Conservation (phyloP, 2,113 vertebrate species). For the Ammospiza caudacuta region DNA sequence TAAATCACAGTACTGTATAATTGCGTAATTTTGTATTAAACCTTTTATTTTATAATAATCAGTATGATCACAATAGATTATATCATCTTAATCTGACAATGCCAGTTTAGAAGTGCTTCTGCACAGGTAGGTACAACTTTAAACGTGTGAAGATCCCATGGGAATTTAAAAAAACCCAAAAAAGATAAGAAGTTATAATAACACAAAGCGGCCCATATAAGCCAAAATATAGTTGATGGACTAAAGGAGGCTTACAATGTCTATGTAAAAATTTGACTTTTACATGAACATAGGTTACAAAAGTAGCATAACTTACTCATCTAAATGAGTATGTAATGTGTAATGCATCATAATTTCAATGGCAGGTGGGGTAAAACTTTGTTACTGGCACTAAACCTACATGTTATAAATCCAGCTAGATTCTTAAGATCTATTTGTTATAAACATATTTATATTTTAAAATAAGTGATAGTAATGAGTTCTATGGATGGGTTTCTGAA, state of each 20-base stretch:
- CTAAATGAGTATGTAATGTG: background rate
- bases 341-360: background rate
- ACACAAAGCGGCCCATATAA: fast-evolving
- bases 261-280: background rate
- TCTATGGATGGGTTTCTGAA: background rate
- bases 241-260: background rate
- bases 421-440: background rate
- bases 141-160: background rate
- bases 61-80: background rate
- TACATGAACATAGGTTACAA: background rate
- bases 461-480: background rate
- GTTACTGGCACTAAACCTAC: background rate
- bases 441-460: background rate
- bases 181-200: background rate
- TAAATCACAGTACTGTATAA: background rate
- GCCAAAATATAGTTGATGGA: background rate
- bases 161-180: background rate
- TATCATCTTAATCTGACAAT: background rate
- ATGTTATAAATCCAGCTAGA: background rate
- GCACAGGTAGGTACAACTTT: background rate
- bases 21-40: background rate
- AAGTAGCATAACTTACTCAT: background rate
- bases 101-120: background rate
- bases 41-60: background rate
- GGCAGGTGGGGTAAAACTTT: background rate